Conservation (phyloP, 2,888 invertebrate species). For the Rotaria sp. region DNA sequence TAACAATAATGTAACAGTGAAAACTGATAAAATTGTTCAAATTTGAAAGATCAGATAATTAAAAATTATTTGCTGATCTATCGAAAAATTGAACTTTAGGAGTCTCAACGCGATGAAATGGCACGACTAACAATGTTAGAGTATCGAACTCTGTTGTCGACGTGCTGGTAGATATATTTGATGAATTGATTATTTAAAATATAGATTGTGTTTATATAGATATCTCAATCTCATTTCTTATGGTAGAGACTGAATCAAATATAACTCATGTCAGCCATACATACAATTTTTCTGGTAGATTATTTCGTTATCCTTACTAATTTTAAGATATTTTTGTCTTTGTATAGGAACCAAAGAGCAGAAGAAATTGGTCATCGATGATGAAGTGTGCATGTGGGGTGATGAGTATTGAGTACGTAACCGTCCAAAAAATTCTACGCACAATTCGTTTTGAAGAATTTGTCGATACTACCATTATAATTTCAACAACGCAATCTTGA, state of each 20-base stretch:
- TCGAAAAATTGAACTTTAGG: constrained; percentile 64
- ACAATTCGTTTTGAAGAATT: constrained; percentile 33
- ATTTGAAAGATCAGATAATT: constrained; percentile 62
- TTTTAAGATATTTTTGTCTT: background rate
- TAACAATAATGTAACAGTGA: constrained; percentile 63
- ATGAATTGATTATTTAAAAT: background rate
- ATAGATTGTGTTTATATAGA: background rate
- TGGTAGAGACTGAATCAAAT: constrained; percentile 55
- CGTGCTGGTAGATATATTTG: constrained; percentile 69
- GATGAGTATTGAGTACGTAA: constrained; percentile 49
- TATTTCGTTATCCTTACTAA: background rate
- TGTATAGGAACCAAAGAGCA: constrained; percentile 56
- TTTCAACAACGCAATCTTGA: constrained; percentile 60
- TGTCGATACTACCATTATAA: constrained; percentile 37
- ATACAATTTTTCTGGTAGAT: constrained; percentile 52
- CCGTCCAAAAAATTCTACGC: too few relatives aligned
- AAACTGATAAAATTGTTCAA: constrained; percentile 67
- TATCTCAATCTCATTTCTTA: constrained; percentile 62
- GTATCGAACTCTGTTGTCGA: constrained; percentile 65
- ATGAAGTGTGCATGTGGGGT: constrained; percentile 86
- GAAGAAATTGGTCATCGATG: constrained; percentile 69
- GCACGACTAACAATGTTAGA: constrained; percentile 62
- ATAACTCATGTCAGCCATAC: constrained; percentile 56
- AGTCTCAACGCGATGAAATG: constrained; percentile 46
- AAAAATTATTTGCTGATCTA: constrained; percentile 58